Base-by-base conservation (phyloP, 2,888 invertebrate species). In the Rhimphoctona megacephalus region DNA sequence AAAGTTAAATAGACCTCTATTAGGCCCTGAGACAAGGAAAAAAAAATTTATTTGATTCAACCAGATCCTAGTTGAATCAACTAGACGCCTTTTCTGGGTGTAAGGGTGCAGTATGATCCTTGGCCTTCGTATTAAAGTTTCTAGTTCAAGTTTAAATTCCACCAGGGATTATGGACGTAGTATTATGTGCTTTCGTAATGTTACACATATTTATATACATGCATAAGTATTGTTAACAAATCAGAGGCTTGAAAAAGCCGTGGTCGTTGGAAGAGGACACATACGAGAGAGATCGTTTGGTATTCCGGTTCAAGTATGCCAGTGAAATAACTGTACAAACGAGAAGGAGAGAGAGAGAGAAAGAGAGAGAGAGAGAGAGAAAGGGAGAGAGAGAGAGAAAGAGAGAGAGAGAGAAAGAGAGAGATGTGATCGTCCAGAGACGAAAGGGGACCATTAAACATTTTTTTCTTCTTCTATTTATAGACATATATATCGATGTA, bases 301-400 rank as follows among this genome's bases (percentile, higher is more conserved):
- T 91, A 92, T 92, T 92, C 91, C 87, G 85, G 86, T 77, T 90
- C 85, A 93, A 93, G 93, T 93, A 89, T 93, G 93, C 91, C 93
- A 93, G 89, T 81, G 87, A 90, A 92, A 91, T 93, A 93, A 93
- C 93, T 92, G 93, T 93, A 93, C 90, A 84, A 84, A 46, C 81
- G 67, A 57, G 66, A 46, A 78, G 78, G 80, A 69, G 85, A 61
- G 61, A 61, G 17, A 61, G 6, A 17, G 61, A 61, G 14, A 57
- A 3, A 57, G 6, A 61, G 30, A 30, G 6, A 54, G 54, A 54
- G 19, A 19, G 6, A 49, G n/a, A 49, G 49, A 49, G 6, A 43
- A 9, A 49, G 19, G 19, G 43, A 49, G 88, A 83, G 81, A 88
- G 5, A 33, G 81, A 70, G 85, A 52, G 52, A 52, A n/a, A 52